Base-by-base conservation (phyloP, 2,113 vertebrate genomes). In the Crotalus horridus region DNA sequence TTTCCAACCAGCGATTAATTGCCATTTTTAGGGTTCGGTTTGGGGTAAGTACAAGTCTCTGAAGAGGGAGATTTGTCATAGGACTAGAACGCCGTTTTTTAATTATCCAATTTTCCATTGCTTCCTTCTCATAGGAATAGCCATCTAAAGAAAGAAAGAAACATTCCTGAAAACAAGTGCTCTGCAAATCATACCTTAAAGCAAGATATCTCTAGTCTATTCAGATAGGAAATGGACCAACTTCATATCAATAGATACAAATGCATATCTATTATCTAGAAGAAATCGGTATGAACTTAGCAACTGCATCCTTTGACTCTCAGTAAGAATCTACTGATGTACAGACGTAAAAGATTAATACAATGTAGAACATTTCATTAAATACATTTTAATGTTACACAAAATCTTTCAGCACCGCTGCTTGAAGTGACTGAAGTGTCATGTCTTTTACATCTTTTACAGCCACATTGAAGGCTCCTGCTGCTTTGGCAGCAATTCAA, bases 21-120 rank as follows among this genome's bases (percentile, higher is more conserved):
- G 99, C 99, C 99, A 99, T 99, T 97, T 99, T 99, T 61, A 99
- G 97, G 6, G 98, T 99, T 96, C 99, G 97, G 89, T 99, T 99
- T 7, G 99, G 99, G 17, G 98, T 99, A 61, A 99, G 98, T 88
- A 98, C 61, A 1, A 97, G 96, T 0, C 98, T 99, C 92, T 97
- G 95, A 43, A 99, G 97, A 53, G 98, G 98, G 48, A 99, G 98
- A 94, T 99, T 99, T 1, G 99, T 99, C 99, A 99, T 99, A 61
- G 99, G 99, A 93, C 99, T 99, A 4, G 98, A 98, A 6, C 98
- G 98, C 95, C 98, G 98, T 95, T 98, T 98, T 0, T 92, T 98
- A 96, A 94, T 97, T 95, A 99, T 98, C 99, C 99, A 99, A 4
- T 97, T 98, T 95, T 99, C 98, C 46, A 99, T 98, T 48, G 99